Percentiles rank a stretch among this genome's conserved stretches.
These are phyloP conservation scores for Strix aluco DNA, from an alignment of 2,113 vertebrate genomes.

Conservation along the genomic window DNA sequence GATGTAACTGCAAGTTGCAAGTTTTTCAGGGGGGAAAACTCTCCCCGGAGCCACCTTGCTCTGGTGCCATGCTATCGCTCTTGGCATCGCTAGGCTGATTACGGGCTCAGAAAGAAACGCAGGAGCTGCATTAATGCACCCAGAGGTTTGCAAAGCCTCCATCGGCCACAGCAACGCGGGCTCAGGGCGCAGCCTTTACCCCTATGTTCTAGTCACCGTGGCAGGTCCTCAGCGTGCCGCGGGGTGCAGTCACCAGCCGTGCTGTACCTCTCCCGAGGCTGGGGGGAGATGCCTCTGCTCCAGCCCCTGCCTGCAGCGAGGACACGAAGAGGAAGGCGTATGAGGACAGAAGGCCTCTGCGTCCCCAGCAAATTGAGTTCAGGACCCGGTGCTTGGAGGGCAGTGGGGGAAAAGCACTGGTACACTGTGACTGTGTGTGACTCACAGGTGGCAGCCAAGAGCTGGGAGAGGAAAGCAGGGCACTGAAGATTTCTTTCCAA, in stretches of 20 bases:
- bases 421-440: neutral
- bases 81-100: neutral
- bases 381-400: neutral
- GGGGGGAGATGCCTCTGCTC: neutral
- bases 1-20: neutral
- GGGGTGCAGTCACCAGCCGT: neutral
- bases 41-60: neutral
- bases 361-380: neutral
- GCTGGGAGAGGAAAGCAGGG: slow-evolving; percentile 3
- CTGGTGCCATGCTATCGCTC: neutral
- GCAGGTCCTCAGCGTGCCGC: neutral
- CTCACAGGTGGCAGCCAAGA: slow-evolving; percentile 44
- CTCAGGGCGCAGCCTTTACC: neutral
- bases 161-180: rapidly evolving
- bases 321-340: rapidly evolving
- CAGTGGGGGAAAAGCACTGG: neutral
- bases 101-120: neutral
- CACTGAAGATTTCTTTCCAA: neutral
- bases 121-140: neutral
- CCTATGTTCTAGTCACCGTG: rapidly evolving
- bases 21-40: neutral
- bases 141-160: neutral
- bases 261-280: neutral
- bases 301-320: neutral
- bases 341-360: rapidly evolving